A percentile compares a stretch with the other conserved stretches of the same genome.
These are phyloP conservation scores for Myotis davidii DNA, from an alignment of 2,113 vertebrate genomes.

Conservation along the genomic window DNA sequence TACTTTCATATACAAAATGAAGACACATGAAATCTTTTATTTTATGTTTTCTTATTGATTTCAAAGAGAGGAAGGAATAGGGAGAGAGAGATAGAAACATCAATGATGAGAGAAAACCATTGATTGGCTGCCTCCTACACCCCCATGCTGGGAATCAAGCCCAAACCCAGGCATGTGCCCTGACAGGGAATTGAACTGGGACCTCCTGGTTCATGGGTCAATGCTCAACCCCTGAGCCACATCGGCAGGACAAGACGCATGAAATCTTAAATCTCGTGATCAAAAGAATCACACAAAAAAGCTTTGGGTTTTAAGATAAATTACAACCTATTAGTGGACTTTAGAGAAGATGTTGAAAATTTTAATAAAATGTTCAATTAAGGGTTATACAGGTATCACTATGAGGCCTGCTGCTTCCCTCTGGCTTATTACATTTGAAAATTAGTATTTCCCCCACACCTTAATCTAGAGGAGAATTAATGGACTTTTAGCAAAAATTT, in stretches of 20 bases:
- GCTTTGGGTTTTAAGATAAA: background rate
- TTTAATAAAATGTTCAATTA: conserved; percentile 56
- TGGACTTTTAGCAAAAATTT: conserved; percentile 51
- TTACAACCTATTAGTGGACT: background rate
- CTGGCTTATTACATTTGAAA: conserved; percentile 53
- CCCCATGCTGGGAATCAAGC: no score
- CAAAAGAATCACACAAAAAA: background rate
- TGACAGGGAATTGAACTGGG: no score
- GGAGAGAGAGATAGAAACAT: no score
- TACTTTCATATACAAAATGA: conserved; percentile 19
- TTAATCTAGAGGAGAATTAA: conserved; percentile 53
- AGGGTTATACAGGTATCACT: background rate
- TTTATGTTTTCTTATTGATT: no score
- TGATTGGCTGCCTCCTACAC: no score
- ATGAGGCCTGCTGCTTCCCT: background rate
- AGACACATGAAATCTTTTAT: background rate
- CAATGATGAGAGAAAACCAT: no score
- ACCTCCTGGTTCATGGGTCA: no score
- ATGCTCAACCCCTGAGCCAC: no score
- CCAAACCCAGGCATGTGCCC: no score
- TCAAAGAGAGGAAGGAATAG: no score
- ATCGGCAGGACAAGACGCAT: background rate
- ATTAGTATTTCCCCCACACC: conserved; percentile 10
- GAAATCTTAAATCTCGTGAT: conserved; percentile 22
- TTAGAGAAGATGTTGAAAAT: conserved; percentile 37